Conservation (phyloP, 2,888 invertebrate species). For the Ophion ellenae region DNA sequence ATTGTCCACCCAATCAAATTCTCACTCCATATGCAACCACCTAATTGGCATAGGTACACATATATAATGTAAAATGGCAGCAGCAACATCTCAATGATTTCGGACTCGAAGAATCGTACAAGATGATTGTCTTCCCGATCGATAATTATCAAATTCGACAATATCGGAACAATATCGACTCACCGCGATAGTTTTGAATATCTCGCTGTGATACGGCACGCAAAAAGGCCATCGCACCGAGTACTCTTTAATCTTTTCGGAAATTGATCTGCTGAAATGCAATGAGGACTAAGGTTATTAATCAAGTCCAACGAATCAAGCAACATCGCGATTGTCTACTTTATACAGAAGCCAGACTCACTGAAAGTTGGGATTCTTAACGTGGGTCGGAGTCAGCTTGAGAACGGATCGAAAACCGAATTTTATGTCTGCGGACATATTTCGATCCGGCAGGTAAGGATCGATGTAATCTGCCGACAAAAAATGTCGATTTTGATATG, state of each 20-base stretch:
- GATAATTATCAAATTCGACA: no score
- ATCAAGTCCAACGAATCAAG: no score
- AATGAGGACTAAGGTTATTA: no score
- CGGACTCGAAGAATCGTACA: no score
- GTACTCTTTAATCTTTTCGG: constrained; percentile 89
- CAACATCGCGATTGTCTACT: neutral
- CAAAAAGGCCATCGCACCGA: constrained; percentile 90
- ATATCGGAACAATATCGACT: constrained; percentile 74
- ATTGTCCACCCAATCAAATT: no score
- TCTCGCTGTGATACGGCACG: constrained; percentile 91
- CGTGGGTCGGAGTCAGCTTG: constrained; percentile 91
- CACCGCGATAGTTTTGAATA: constrained; percentile 90
- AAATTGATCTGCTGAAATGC: constrained; percentile 86
- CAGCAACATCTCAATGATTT: no score
- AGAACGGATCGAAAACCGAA: constrained; percentile 92
- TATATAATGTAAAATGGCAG: no score
- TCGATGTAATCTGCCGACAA: constrained; percentile 88
- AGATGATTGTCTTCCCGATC: no score
- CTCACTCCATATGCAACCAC: no score
- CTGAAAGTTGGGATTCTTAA: constrained; percentile 90
- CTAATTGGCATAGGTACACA: no score
- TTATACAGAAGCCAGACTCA: constrained; percentile 83
- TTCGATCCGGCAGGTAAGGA: constrained; percentile 85
- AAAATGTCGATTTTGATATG: neutral
- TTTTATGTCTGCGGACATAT: constrained; percentile 86